These are phyloP conservation scores for Taenaris catops DNA, from an alignment of 2,888 invertebrate genomes.

Conservation along the genomic window DNA sequence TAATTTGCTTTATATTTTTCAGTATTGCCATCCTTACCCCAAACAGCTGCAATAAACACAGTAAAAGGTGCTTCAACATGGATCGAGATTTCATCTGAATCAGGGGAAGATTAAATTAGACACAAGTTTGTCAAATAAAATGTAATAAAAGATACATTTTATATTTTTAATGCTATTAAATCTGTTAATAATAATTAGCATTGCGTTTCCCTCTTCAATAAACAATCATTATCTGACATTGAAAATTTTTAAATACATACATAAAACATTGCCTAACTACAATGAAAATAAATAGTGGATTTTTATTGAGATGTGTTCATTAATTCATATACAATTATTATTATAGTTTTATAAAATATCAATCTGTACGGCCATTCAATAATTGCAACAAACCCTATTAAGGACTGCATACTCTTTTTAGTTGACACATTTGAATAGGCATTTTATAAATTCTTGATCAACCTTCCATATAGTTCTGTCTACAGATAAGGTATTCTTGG, in stretches of 20 bases:
- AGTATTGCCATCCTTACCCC: conserved; percentile 55
- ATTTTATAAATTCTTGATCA: too few species aligned
- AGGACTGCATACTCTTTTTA: too few species aligned
- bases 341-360: background rate
- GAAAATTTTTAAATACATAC: conserved; percentile 29
- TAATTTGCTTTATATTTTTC: conserved; percentile 28
- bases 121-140: conserved; percentile 48
- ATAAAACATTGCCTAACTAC: conserved; percentile 25
- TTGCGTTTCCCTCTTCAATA: conserved; percentile 50
- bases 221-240: conserved; percentile 40
- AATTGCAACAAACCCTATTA: too few species aligned
- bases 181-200: conserved; percentile 48
- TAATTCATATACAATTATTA: conserved; percentile 6
- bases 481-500: too few species aligned
- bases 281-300: conserved; percentile 32
- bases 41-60: conserved; percentile 55
- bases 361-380: background rate
- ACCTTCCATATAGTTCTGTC: too few species aligned
- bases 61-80: conserved; percentile 54
- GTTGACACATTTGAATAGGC: background rate
- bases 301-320: conserved; percentile 12
- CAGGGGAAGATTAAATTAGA: conserved; percentile 50
- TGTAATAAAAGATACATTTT: conserved; percentile 59
- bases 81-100: conserved; percentile 72
- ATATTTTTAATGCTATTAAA: conserved; percentile 45